Conservation (phyloP, 2,888 invertebrate species). For the Ormyrus labotus region DNA sequence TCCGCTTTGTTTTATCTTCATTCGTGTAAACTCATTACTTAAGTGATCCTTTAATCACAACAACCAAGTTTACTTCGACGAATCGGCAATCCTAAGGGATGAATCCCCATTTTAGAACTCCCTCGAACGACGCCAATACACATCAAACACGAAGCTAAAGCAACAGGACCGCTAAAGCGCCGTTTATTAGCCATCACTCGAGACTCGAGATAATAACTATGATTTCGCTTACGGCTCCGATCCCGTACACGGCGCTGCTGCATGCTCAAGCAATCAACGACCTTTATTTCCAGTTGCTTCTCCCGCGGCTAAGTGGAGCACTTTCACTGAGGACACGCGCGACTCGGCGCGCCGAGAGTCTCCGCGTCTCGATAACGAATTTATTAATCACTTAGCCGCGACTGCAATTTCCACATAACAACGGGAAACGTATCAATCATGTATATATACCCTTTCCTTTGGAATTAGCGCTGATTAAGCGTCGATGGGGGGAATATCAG, state of each 20-base stretch:
- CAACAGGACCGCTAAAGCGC: no score
- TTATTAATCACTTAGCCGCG: slow-evolving; percentile 35
- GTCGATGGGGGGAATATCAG: not conserved
- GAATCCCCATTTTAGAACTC: no score
- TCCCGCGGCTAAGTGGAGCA: slow-evolving; percentile 49
- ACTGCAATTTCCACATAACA: not conserved
- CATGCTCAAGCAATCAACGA: slow-evolving; percentile 47
- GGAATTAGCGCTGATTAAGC: not conserved
- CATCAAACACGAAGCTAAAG: no score
- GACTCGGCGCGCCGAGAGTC: not conserved
- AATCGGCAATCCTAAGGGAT: no score
- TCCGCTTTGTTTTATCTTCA: no score
- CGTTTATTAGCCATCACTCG: no score
- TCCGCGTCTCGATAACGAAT: slow-evolving; percentile 17
- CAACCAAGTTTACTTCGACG: no score
- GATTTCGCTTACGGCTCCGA: not conserved
- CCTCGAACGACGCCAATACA: no score
- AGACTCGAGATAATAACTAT: slow-evolving; percentile 20
- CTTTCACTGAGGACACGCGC: slow-evolving; percentile 45
- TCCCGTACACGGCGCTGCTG: not conserved
- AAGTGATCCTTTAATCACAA: no score
- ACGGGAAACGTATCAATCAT: not conserved
- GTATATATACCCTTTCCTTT: not conserved
- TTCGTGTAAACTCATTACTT: no score
- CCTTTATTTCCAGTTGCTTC: slow-evolving; percentile 46